These are phyloP conservation scores for Anniella stebbinsi DNA, from an alignment of 2,797 vertebrate genomes.

Conservation along the genomic window DNA sequence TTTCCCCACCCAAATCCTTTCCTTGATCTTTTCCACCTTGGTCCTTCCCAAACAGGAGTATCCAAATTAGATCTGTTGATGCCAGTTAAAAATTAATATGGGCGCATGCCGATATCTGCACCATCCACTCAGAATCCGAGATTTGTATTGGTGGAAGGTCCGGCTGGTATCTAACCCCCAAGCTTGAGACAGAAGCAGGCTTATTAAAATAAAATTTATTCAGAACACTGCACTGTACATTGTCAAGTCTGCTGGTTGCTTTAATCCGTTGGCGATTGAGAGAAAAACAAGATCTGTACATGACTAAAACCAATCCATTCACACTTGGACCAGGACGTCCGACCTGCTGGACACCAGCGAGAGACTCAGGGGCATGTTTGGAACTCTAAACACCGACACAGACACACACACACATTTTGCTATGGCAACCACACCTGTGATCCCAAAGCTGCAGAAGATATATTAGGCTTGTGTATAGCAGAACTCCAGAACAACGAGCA, in stretches of 20 bases:
- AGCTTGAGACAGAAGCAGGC: conserved; percentile 1
- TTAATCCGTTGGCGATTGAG: background rate
- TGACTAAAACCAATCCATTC: background rate
- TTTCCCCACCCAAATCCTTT: too few relatives aligned
- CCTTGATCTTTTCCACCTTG: background rate
- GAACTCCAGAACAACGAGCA: background rate
- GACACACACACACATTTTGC: background rate
- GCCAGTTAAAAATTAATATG: background rate
- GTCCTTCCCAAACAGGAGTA: background rate
- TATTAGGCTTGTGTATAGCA: background rate
- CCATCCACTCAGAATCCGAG: background rate
- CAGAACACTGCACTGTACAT: background rate
- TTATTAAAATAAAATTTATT: conserved; percentile 44
- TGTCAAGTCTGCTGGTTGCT: background rate
- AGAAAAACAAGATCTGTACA: background rate
- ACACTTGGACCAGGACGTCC: background rate
- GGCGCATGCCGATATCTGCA: background rate
- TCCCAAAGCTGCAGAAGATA: background rate
- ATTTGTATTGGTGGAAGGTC: background rate
- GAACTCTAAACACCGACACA: background rate
- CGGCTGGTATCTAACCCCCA: background rate
- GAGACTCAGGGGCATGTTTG: background rate
- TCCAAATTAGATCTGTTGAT: background rate
- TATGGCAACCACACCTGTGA: background rate
- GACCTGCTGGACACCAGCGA: background rate